Evolutionary conservation across 2,113 vertebrate species (phyloP).

Genomic region (Etheostoma spectabile): DNA sequence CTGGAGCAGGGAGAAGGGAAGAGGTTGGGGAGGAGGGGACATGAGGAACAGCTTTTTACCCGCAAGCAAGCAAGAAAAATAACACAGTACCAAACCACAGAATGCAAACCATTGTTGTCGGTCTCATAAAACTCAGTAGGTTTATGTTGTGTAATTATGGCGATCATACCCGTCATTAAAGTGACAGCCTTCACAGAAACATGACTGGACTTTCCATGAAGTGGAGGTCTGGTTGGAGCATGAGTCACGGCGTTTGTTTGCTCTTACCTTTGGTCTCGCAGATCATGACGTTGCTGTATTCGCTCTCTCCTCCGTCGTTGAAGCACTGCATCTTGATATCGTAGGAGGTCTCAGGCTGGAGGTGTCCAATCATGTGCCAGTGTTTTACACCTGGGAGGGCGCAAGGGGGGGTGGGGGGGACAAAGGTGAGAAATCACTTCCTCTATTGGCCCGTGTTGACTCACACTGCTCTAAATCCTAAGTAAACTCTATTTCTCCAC

Average conservation of each 20-base stretch:
- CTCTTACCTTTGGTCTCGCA: conserved; percentile 94
- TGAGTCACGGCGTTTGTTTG: conserved; percentile 24
- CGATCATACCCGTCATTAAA: conserved; percentile 54
- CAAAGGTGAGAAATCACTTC: conserved; percentile 54
- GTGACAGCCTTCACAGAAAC: conserved; percentile 53
- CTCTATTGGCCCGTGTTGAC: conserved; percentile 43
- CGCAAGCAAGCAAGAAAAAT: conserved; percentile 22
- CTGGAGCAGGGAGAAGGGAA: conserved; percentile 68
- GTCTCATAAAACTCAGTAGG: conserved; percentile 58
- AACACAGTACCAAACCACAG: conserved; percentile 42
- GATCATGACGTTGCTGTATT: conserved; percentile 98
- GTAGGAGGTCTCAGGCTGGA: conserved; percentile 94
- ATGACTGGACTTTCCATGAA: conserved; percentile 60
- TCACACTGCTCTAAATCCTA: conserved; percentile 19
- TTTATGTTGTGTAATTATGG: conserved; percentile 72
- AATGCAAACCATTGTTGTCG: conserved; percentile 69
- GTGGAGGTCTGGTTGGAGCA: conserved; percentile 21
- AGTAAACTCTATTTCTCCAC: conserved; percentile 30
- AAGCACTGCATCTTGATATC: conserved; percentile 99
- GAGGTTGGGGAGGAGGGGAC: not conserved
- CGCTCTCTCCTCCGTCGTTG: conserved; percentile 92
- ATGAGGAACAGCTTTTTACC: conserved; percentile 19
- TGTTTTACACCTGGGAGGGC: conserved; percentile 87
- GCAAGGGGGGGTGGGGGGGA: not conserved
- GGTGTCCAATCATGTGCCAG: conserved; percentile 93